Conservation (phyloP, 1,140 invertebrate genomes). For the Drosophila persimilis region DNA sequence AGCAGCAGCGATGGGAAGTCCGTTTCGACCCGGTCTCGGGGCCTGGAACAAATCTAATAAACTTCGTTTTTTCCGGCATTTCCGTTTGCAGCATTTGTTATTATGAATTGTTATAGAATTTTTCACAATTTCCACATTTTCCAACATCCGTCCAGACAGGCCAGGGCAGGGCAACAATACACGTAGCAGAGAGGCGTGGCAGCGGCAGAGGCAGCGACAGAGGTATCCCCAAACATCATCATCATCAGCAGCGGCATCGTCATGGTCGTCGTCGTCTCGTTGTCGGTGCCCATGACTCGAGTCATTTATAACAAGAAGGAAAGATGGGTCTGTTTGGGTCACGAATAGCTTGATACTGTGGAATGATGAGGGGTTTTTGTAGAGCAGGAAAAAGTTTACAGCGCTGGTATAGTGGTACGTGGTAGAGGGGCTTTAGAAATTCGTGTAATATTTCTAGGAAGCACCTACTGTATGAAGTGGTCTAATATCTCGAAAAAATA, state of each 20-base stretch:
- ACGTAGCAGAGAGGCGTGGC: no score
- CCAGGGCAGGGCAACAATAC: not conserved
- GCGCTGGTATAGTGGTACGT: no score
- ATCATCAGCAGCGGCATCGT: constrained; percentile 2
- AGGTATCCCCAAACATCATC: constrained; percentile 20
- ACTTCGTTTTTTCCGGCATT: constrained; percentile 48
- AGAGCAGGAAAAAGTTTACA: no score
- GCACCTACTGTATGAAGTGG: no score
- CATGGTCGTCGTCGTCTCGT: constrained; percentile 36
- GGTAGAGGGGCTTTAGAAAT: no score
- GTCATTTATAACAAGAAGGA: constrained; percentile 36
- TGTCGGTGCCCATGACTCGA: constrained; percentile 48
- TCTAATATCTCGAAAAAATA: no score
- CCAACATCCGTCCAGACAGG: constrained; percentile 32
- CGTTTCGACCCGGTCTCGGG: constrained; percentile 3
- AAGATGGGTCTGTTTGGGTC: not conserved
- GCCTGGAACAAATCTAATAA: constrained; percentile 60
- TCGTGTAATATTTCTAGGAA: no score
- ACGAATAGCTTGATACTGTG: not conserved
- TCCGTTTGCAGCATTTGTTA: constrained; percentile 42
- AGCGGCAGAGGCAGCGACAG: not conserved
- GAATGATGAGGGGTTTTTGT: no score
- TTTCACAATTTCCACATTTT: constrained; percentile 68
- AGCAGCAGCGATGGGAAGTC: no score
- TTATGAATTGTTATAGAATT: constrained; percentile 51